Base-by-base conservation (phyloP, 1,140 invertebrate species). In the Nautilus pompilius region DNA sequence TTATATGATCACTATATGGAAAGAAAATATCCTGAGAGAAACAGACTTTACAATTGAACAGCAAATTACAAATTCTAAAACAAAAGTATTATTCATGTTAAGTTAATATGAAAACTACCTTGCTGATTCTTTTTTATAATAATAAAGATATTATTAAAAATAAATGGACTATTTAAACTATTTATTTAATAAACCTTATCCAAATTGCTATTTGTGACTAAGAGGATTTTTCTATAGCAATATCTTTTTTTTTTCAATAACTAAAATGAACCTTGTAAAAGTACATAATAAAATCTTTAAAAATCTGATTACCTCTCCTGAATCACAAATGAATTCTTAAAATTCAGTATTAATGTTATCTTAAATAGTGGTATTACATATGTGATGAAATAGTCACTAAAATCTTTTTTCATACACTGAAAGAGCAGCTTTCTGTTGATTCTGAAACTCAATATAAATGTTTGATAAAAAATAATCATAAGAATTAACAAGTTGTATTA, bases 181-280 rank as follows among this genome's bases (percentile, higher is more conserved):
- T 71, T 53, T 67, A 71, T 36, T 71, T 74, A 60, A 66, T 76
- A 41, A 77, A 62, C 26, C 76, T 62, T 15, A 74, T 64, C 77
- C 77, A 79, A n/a, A n/a, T n/a, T n/a, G 5, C 65, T 68, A 67
- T 72, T 62, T 45, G 66, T 68, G 8, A 72, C 70, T 67, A 69
- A 72, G 17, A 69, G 30, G n/a, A 62, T 59, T 30, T 70, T 64
- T 15, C 68, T 69, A 56, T 63, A 62, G 22, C 56, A 68, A 4
- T 62, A 36, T 46, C 55, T 53, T 13, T 45, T 29, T 54, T 68
- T 70, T 29, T 68, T 67, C 72, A 72, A 58, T 13, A 63, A 36
- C 49, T 24, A 22, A 58, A 62, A 8, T 22, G 59, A 59, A 26
- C 24, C 29, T 20, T 30, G 26, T 60, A 17, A 22, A 30, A 54